Evolutionary conservation across 2,797 vertebrate species (phyloP).

Genomic region (Eulemur coronatus): DNA sequence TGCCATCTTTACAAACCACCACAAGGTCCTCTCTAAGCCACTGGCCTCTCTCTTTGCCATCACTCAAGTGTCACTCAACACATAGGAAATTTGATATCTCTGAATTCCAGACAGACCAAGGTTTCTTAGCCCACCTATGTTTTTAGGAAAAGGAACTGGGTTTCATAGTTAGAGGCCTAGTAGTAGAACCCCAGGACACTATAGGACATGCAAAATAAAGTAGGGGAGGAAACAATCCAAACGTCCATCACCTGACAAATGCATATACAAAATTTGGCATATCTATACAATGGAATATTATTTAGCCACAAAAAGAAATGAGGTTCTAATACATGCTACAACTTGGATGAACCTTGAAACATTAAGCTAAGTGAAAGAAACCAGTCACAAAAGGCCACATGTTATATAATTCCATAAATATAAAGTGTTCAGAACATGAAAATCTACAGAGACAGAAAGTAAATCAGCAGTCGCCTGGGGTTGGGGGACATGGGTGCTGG

Average conservation of each 20-base stretch:
- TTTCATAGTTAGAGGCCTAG: neutral
- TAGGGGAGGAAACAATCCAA: neutral
- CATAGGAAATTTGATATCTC: neutral
- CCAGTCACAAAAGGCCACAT: neutral
- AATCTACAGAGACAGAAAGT: neutral
- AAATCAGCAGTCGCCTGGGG: neutral
- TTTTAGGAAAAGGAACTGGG: neutral
- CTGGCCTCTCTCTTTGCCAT: neutral
- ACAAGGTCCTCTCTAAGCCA: neutral
- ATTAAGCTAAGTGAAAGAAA: neutral
- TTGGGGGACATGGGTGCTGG: neutral
- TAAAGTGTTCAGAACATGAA: neutral
- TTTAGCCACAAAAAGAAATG: neutral
- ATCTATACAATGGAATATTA: neutral
- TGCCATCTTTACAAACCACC: neutral
- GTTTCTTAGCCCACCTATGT: neutral
- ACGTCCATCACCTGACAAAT: neutral
- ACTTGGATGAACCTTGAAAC: neutral
- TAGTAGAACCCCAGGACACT: neutral
- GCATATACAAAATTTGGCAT: neutral
- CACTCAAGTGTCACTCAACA: neutral
- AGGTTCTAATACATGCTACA: neutral
- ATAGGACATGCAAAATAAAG: neutral
- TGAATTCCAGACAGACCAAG: neutral
- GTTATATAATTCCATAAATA: neutral